phyloP scores from a whole-genome alignment of 2,797 vertebrate species.

The Halcyon chelicuti region DNA sequence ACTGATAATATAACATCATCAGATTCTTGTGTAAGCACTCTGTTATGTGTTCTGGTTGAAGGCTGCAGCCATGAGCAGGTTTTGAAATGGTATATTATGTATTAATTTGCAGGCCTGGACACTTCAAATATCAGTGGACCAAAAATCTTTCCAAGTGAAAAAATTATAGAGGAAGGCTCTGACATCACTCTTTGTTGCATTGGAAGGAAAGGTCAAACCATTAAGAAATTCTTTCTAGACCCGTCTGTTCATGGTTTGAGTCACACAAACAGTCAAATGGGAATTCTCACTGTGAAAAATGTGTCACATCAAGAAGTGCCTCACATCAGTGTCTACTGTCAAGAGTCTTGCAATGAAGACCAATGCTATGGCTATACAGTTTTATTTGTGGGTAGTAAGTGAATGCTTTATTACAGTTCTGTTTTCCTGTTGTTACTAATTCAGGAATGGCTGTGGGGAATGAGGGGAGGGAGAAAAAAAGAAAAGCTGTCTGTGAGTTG shows the following conservation, averaged over 20 bases:
- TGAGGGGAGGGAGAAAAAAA: accelerated
- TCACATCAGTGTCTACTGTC: conserved; percentile 45
- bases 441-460: not conserved
- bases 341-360: accelerated
- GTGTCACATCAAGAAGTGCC: not conserved
- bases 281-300: conserved; percentile 29
- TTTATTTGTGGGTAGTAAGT: conserved; percentile 79
- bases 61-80: not conserved
- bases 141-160: conserved; percentile 67
- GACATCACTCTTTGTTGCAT: conserved; percentile 74
- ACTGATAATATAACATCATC: not conserved
- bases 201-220: not conserved
- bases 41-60: not conserved
- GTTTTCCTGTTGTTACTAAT: not conserved
- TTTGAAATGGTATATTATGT: not conserved
- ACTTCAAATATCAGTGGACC: not conserved
- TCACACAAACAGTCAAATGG: not conserved
- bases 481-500: not conserved
- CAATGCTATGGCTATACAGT: accelerated
- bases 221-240: not conserved
- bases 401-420: not conserved
- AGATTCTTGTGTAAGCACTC: not conserved
- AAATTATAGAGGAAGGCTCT: conserved; percentile 70
- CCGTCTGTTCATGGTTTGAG: not conserved
- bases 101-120: conserved; percentile 56